Base-by-base conservation (phyloP, 2,888 invertebrate species). In the Drosophila phalerata region DNA sequence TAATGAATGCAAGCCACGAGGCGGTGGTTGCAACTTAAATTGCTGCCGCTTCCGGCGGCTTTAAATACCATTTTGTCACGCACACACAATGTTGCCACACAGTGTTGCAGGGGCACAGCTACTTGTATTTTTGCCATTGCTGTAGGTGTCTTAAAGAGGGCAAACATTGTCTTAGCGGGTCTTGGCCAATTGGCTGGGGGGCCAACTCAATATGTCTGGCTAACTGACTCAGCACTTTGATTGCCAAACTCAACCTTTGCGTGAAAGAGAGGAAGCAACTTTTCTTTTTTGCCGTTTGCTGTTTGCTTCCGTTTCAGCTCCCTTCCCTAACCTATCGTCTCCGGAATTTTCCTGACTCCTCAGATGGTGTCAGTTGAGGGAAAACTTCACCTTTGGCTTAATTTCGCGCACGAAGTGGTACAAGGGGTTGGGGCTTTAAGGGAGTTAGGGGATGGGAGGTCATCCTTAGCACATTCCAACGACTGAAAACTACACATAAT, bases 51-150 rank as follows among this genome's bases (percentile, higher is more conserved):
- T 91, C 92, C 92, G 91, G 90, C 81, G 82, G 87, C 85, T 90
- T 90, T 91, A 92, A 92, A 91, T 92, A 88, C 90, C 88, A 85
- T 83, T 77, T 87, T 91, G 92, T 92, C 92, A 92, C 92, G 92
- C 92, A 92, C 91, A 84, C 85, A 84, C 79, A 76, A 81, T 69
- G 79, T 79, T 84, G 79, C 76, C 61, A 22, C 42, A 69, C 22
- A 30, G 30, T 9, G 30, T 30, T 30, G 30, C 30, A 30, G 28
- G 28, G 28, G 28, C 28, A 28, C 28, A 28, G 28, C 28, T 28
- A 28, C 28, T 30, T 8, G 10, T 9, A 63, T 77, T 77, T 73
- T 64, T 52, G 71, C 40, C 52, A 55, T 17, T 49, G 42, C 32
- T 40, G 71, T 72, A 70, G 77, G 78, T 85, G 77, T 88, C 84